These are phyloP conservation scores for Sebastes cheni DNA, from an alignment of 2,797 vertebrate species.

Conservation along the genomic window DNA sequence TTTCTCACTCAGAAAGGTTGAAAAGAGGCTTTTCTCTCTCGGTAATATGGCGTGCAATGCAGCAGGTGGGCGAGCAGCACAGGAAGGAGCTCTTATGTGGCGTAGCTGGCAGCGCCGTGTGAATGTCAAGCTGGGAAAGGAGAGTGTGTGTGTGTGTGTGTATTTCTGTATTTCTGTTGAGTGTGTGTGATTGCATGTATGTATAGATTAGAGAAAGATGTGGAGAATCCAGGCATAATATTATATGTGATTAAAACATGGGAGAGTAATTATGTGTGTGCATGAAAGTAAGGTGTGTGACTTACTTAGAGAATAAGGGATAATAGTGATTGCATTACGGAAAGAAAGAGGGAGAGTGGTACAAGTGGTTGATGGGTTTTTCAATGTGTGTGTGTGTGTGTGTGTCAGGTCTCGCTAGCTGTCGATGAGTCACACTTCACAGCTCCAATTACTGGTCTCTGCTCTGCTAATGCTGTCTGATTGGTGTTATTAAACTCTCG, in stretches of 20 bases:
- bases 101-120: slow-evolving; percentile 30
- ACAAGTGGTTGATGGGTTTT: slow-evolving; percentile 31
- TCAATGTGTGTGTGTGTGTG: slow-evolving; percentile 25
- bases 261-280: background rate
- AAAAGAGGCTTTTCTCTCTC: slow-evolving; percentile 47
- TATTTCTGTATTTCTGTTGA: slow-evolving; percentile 10
- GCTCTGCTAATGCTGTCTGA: slow-evolving; percentile 62
- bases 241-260: background rate
- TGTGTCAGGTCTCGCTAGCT: slow-evolving; percentile 21
- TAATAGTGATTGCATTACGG: background rate
- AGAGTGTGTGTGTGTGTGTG: slow-evolving; percentile 13
- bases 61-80: slow-evolving; percentile 60
- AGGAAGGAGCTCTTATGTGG: slow-evolving; percentile 56
- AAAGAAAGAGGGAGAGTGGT: background rate
- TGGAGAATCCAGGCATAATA: background rate
- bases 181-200: background rate
- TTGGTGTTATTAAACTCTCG: slow-evolving; percentile 60
- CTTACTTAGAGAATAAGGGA: slow-evolving; percentile 10
- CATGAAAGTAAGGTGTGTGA: background rate
- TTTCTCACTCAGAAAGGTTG: slow-evolving; percentile 48
- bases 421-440: slow-evolving; percentile 64
- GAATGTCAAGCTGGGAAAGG: slow-evolving; percentile 54
- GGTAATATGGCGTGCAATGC: background rate
- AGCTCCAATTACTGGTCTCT: slow-evolving; percentile 59
- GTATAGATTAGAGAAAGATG: background rate